Evolutionary conservation across 2,888 invertebrate genomes (phyloP).

Genomic region (Drosophila peninsularis): DNA sequence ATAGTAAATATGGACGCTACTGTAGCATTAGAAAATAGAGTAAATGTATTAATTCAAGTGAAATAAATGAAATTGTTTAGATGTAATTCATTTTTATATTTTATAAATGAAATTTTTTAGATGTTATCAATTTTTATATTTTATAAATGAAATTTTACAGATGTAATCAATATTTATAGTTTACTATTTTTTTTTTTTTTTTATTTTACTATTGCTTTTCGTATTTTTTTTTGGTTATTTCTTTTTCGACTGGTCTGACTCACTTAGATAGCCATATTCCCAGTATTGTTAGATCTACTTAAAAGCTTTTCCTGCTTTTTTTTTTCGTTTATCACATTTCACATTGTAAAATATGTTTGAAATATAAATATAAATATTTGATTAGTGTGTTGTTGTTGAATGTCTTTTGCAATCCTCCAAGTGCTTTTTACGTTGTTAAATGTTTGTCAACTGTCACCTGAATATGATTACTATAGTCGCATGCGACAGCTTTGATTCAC

Average conservation of each 20-base stretch:
- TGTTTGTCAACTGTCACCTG: conserved; percentile 23
- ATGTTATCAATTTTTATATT: no score
- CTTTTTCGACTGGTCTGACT: no score
- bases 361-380: no score
- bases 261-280: background rate
- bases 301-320: background rate
- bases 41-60: background rate
- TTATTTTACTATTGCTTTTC: no score
- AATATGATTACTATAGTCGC: conserved; percentile 15
- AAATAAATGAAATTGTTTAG: background rate
- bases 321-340: background rate
- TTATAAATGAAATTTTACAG: no score
- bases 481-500: conserved; percentile 43
- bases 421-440: background rate
- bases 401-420: background rate
- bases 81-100: no score
- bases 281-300: background rate
- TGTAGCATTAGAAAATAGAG: conserved; percentile 3
- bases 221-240: no score
- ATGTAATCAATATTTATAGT: background rate
- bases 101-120: no score
- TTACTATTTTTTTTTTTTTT: no score
- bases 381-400: background rate
- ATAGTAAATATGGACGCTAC: conserved; percentile 4
- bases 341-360: conserved; percentile 7